phyloP scores from a whole-genome alignment of 2,113 vertebrate species.

The Daboia siamensis region DNA sequence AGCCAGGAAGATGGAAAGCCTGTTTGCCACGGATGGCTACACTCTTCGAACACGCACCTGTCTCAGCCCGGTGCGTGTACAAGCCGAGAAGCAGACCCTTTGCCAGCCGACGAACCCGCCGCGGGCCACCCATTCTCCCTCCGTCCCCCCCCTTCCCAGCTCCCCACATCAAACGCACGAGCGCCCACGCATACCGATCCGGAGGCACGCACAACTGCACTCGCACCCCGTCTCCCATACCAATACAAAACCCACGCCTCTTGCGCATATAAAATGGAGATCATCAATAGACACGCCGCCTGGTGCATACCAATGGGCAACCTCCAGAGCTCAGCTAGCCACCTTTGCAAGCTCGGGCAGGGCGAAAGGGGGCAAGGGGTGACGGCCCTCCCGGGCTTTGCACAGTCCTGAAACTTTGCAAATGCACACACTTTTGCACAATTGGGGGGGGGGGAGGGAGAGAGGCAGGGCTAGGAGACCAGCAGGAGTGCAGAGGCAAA shows the following conservation, averaged over 20 bases:
- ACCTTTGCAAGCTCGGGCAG: neutral
- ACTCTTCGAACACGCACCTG: neutral
- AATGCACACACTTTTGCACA: no score
- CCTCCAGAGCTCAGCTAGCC: neutral
- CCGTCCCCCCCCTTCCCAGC: neutral
- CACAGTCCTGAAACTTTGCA: neutral
- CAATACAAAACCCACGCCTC: conserved; percentile 38
- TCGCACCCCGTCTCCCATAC: conserved; percentile 24
- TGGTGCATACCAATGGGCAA: conserved; percentile 26
- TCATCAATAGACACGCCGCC: conserved; percentile 29
- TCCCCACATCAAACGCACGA: neutral
- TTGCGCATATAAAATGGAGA: conserved; percentile 37
- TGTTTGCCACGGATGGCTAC: neutral
- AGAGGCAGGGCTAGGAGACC: neutral
- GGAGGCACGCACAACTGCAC: conserved; percentile 18
- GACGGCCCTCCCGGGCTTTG: rapidly evolving
- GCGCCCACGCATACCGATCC: conserved; percentile 34
- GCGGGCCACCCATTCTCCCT: neutral
- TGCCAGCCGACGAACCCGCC: neutral
- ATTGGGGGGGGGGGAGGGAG: neutral
- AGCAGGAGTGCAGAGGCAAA: neutral
- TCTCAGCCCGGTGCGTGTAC: no score
- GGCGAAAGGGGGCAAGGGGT: neutral
- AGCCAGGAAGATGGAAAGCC: neutral
- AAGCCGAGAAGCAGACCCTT: neutral